These are phyloP conservation scores for Zhengitettix transpicula DNA, from an alignment of 2,888 invertebrate species.

Conservation along the genomic window DNA sequence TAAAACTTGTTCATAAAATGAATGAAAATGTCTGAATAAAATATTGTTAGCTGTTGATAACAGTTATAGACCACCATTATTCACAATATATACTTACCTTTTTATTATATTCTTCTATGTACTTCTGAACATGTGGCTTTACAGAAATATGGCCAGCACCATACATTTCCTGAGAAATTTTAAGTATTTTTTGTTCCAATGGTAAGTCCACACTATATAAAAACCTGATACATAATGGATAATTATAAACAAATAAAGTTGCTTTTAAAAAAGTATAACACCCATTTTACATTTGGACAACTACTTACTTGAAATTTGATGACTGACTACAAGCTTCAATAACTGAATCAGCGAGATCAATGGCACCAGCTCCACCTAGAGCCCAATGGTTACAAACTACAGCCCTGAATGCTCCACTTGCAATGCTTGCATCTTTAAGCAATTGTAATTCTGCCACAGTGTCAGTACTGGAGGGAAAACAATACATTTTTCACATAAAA, in stretches of 20 bases:
- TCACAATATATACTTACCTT: slow-evolving; percentile 35
- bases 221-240: slow-evolving; percentile 33
- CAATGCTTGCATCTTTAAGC: slow-evolving; percentile 50
- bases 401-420: slow-evolving; percentile 74
- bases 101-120: slow-evolving; percentile 50
- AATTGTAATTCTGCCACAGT: slow-evolving; percentile 66
- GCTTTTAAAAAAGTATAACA: background rate
- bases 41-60: too few species aligned
- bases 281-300: background rate
- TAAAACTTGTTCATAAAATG: too few species aligned
- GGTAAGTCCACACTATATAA: slow-evolving; percentile 53
- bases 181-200: slow-evolving; percentile 72
- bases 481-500: too few species aligned
- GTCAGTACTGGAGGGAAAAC: slow-evolving; percentile 47
- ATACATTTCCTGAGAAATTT: slow-evolving; percentile 85
- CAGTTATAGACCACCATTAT: background rate
- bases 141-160: slow-evolving; percentile 81
- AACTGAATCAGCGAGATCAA: slow-evolving; percentile 73
- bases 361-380: slow-evolving; percentile 75
- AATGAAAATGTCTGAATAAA: too few species aligned
- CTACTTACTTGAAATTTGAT: slow-evolving; percentile 29
- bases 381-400: slow-evolving; percentile 82
- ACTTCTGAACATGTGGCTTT: slow-evolving; percentile 48
- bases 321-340: slow-evolving; percentile 53
- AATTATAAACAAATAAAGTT: too few species aligned